Conservation (phyloP, 2,888 invertebrate genomes). For the Netelia virgata region DNA sequence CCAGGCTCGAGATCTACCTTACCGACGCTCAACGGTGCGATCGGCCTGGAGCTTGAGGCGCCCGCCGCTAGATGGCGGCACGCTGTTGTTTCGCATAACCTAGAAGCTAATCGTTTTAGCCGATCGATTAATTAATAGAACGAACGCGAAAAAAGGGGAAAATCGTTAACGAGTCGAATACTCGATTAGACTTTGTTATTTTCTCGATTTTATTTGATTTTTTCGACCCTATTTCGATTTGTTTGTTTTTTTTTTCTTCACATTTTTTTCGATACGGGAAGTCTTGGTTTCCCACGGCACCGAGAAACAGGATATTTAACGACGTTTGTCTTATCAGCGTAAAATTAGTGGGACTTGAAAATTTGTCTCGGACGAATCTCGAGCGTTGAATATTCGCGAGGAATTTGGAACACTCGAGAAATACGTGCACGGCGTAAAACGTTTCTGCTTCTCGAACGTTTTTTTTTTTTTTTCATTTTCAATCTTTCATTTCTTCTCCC, state of each 20-base stretch:
- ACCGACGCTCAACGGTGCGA: neutral
- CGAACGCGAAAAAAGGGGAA: neutral
- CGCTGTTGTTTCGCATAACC: neutral
- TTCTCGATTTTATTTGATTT: no score
- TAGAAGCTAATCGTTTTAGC: conserved; percentile 5
- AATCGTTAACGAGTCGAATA: neutral
- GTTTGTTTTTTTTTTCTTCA: no score
- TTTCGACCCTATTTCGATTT: no score
- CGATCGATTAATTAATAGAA: conserved; percentile 18
- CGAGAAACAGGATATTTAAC: no score
- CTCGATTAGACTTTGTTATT: no score
- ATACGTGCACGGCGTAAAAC: conserved; percentile 17
- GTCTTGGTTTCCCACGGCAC: no score
- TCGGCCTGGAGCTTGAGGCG: neutral
- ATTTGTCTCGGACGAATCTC: conserved; percentile 15
- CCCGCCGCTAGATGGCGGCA: conserved; percentile 25
- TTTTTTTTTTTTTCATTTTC: neutral
- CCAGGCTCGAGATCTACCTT: neutral
- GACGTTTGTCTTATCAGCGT: no score
- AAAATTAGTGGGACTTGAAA: neutral
- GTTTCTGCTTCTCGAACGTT: neutral
- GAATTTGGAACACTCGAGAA: conserved; percentile 33
- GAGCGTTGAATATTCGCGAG: conserved; percentile 11
- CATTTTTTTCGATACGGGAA: no score
- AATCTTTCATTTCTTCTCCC: neutral